phyloP scores from a whole-genome alignment of 2,113 vertebrate species.

The Vimba vimba region DNA sequence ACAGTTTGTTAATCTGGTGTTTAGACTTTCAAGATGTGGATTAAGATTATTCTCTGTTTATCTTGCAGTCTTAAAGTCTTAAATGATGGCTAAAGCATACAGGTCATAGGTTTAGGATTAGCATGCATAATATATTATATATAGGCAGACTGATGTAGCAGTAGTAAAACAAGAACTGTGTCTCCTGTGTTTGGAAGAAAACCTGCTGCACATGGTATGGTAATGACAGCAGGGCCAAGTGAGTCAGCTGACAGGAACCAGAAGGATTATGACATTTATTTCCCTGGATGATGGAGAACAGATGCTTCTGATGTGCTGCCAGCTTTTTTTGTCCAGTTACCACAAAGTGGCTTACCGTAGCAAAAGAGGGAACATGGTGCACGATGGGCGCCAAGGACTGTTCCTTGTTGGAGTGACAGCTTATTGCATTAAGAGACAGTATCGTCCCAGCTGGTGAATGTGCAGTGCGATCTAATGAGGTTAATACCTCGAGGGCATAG shows the following conservation, averaged over 20 bases:
- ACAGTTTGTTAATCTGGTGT: not conserved
- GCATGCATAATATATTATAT: not conserved
- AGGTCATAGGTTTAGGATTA: not conserved
- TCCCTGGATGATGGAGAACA: slow-evolving; percentile 67
- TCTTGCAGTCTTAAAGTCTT: not conserved
- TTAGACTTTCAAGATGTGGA: not conserved
- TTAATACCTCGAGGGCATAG: not conserved
- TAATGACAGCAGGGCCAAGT: not conserved
- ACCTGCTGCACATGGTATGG: slow-evolving; percentile 21
- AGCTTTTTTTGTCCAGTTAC: slow-evolving; percentile 73
- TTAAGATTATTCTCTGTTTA: not conserved
- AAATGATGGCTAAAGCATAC: not conserved
- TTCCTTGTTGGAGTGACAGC: slow-evolving; percentile 54
- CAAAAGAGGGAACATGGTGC: slow-evolving; percentile 32
- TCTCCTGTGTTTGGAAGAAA: slow-evolving; percentile 30
- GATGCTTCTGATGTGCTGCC: slow-evolving; percentile 63
- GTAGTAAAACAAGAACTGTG: not conserved
- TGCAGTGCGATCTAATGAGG: slow-evolving; percentile 44
- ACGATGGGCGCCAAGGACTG: slow-evolving; percentile 20
- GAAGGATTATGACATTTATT: slow-evolving; percentile 68
- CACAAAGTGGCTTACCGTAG: slow-evolving; percentile 49
- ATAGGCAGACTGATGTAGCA: not conserved
- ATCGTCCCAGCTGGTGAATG: slow-evolving; percentile 38
- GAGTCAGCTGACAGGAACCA: slow-evolving; percentile 51
- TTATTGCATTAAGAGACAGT: slow-evolving; percentile 64